phyloP scores from a whole-genome alignment of 2,113 vertebrate genomes.

The Pygathrix nemaeus region DNA sequence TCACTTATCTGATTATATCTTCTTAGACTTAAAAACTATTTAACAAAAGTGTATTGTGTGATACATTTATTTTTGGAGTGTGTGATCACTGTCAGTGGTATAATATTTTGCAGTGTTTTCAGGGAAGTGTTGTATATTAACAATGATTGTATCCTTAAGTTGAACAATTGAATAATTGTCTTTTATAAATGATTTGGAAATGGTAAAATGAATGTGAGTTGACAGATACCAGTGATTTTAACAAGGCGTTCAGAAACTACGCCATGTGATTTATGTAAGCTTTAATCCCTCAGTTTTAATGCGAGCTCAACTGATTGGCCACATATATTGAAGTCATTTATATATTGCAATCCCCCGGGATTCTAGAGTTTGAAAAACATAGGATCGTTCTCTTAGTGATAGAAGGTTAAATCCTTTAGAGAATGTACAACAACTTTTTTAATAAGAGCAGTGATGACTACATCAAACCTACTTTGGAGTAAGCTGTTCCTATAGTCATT shows the following conservation, averaged over 20 bases:
- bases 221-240: neutral
- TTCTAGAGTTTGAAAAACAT: neutral
- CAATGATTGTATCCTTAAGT: neutral
- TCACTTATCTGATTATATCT: neutral
- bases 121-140: neutral
- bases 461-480: neutral
- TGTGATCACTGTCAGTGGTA: neutral
- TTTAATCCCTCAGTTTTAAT: neutral
- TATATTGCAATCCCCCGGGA: neutral
- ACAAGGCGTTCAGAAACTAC: neutral
- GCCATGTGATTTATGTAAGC: neutral
- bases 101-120: neutral
- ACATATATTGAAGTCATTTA: neutral
- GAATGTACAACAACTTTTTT: neutral
- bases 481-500: neutral
- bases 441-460: neutral
- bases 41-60: neutral
- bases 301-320: neutral
- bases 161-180: neutral
- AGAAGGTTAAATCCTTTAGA: neutral
- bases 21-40: neutral
- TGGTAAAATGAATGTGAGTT: neutral
- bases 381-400: neutral
- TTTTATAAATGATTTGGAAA: neutral
- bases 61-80: neutral